Percentiles rank a stretch among this genome's conserved stretches.
phyloP scores from a whole-genome alignment of 2,113 vertebrate species.

The Irena cyanogastra region DNA sequence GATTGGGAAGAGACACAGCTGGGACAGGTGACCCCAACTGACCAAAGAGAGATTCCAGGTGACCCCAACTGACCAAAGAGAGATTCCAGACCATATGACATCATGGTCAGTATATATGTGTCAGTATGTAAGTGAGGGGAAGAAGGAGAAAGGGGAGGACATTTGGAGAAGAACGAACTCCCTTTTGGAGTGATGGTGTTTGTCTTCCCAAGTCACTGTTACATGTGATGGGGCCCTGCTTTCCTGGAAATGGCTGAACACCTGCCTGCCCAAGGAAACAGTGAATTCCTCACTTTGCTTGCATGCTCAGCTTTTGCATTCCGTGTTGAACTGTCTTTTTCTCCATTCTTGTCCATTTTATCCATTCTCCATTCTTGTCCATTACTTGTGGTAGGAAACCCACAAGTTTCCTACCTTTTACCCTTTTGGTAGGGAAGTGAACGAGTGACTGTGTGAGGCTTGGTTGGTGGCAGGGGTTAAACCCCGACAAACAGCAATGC shows the following conservation, averaged over 20 bases:
- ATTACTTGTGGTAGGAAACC: too few relatives aligned
- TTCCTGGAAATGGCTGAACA: background rate
- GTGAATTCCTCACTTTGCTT: background rate
- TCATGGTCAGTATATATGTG: background rate
- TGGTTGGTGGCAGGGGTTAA: background rate
- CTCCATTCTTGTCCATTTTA: too few relatives aligned
- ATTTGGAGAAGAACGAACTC: too few relatives aligned
- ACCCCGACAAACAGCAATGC: background rate
- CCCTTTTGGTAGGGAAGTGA: background rate
- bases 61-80: background rate
- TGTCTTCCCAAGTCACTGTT: background rate
- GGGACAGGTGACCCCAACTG: background rate
- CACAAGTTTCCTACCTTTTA: background rate
- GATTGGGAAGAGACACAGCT: background rate
- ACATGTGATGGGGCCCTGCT: background rate
- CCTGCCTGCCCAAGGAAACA: background rate
- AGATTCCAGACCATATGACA: background rate
- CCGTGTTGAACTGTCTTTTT: background rate
- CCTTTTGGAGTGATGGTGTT: background rate
- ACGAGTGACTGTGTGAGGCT: background rate
- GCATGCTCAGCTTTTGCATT: background rate
- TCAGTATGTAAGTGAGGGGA: background rate
- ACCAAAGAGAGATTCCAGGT: background rate
- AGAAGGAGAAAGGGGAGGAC: background rate
- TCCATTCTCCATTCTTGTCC: too few relatives aligned